Base-by-base conservation (phyloP, 2,888 invertebrate species). In the Megamerina dolium region DNA sequence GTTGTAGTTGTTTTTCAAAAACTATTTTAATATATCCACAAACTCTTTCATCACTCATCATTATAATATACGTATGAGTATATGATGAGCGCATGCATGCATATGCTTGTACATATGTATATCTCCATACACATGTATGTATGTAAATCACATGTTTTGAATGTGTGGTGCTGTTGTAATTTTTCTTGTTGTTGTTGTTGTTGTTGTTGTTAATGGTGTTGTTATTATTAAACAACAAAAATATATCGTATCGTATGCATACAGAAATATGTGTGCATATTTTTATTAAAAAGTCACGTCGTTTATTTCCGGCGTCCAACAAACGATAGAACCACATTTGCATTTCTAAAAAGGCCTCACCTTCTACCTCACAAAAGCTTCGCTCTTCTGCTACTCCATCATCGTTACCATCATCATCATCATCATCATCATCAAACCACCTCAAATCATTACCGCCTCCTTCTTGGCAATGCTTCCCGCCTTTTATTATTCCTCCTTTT, bases 221-320 rank as follows among this genome's bases (percentile, higher is more conserved):
- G n/a, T n/a, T n/a, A n/a, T n/a, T n/a, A n/a, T n/a, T n/a, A n/a
- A n/a, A n/a, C n/a, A n/a, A n/a, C n/a, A n/a, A n/a, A n/a, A n/a
- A n/a, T n/a, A n/a, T n/a, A n/a, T n/a, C n/a, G n/a, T n/a, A n/a
- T n/a, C n/a, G n/a, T n/a, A n/a, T n/a, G n/a, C n/a, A n/a, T n/a
- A n/a, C n/a, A n/a, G n/a, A n/a, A n/a, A n/a, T n/a, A n/a, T n/a
- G n/a, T n/a, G n/a, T n/a, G n/a, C n/a, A n/a, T n/a, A n/a, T 31
- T 26, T 31, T 34, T 38, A 34, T 37, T 31, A 48, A 59, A 61
- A 65, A 67, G 67, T 65, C 67, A 65, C 67, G 67, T 67, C 67
- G 66, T 57, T 64, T 61, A 63, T 60, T 64, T 67, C 67, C 67
- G 67, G 65, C 62, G 58, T 52, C 48, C 53, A 50, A 32, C 14